These are phyloP conservation scores for Tenrec ecaudatus DNA, from an alignment of 2,113 vertebrate genomes.

Conservation along the genomic window DNA sequence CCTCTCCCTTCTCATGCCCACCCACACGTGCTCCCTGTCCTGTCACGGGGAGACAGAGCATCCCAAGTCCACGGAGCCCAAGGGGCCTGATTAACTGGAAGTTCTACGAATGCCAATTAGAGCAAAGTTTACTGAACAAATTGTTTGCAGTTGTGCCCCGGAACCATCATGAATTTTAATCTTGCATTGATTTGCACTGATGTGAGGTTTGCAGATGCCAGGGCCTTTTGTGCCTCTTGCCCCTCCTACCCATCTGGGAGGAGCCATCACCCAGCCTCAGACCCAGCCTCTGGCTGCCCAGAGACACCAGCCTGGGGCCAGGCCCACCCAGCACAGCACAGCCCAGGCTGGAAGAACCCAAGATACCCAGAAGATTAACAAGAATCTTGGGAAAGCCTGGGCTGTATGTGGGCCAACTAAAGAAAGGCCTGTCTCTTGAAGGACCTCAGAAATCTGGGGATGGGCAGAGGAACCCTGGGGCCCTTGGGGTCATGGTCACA, in stretches of 20 bases:
- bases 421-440: slow-evolving; percentile 38
- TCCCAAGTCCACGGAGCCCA: slow-evolving; percentile 84
- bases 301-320: neutral
- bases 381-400: slow-evolving; percentile 10
- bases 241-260: neutral
- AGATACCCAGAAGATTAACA: neutral
- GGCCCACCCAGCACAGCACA: neutral
- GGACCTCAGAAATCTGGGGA: neutral
- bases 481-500: neutral
- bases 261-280: slow-evolving; percentile 18
- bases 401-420: neutral
- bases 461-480: neutral
- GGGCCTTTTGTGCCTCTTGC: slow-evolving; percentile 48
- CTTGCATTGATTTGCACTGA: slow-evolving; percentile 85
- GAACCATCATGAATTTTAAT: slow-evolving; percentile 93
- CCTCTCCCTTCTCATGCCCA: neutral
- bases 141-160: slow-evolving; percentile 90
- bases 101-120: slow-evolving; percentile 89
- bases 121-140: slow-evolving; percentile 90
- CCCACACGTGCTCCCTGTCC: slow-evolving; percentile 65
- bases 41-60: slow-evolving; percentile 81
- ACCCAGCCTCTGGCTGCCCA: neutral
- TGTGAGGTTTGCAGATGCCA: slow-evolving; percentile 71
- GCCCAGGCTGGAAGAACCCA: neutral
- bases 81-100: slow-evolving; percentile 90